Evolutionary conservation across 2,797 vertebrate species (phyloP), one percentile per base, ranked within the genome.

Genomic region (Typhlichthys subterraneus): DNA sequence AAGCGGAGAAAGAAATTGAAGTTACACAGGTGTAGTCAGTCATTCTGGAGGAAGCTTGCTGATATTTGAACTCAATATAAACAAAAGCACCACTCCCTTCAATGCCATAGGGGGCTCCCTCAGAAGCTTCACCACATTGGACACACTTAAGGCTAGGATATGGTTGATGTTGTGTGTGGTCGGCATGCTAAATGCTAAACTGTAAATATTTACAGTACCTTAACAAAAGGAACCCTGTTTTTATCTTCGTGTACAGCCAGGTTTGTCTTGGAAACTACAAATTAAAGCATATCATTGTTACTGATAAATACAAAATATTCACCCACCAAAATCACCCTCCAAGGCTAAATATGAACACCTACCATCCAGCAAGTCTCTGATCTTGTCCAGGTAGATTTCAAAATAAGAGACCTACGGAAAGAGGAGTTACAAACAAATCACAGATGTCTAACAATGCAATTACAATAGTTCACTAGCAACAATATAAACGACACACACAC

Each of bases 311-410:
- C 23, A 29, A 29, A 29, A 29, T 29, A 4, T 29, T 29, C 23
- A 29, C 23, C 23, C 23, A 29, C 23, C 23, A 29, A 29, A 29
- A 29, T 29, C 23, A 29, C 23, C 23, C 23, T 29, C 23, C 23
- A 29, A 29, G 23, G 23, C 23, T 29, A 4, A 29, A 4, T 29
- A 29, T 29, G 23, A 3, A 23, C n/a, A 13, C 92, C 95, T 59
- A 98, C 96, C 95, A 69, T 98, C 96, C 0, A 98, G 86, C 0
- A 98, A 85, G 82, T 98, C 96, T 87, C 96, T 86, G 79, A 98
- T 98, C 91, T 97, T 98, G 87, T 98, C 96, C 91, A 98, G 73
- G 84, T 98, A 98, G 70, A 98, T 98, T 88, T 98, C 96, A 89
- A 98, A 98, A 88, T 98, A 98, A 76, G 96, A 97, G 58, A 98